These are phyloP conservation scores for Rhodophaea formosa DNA, from an alignment of 2,888 invertebrate species.

Conservation along the genomic window DNA sequence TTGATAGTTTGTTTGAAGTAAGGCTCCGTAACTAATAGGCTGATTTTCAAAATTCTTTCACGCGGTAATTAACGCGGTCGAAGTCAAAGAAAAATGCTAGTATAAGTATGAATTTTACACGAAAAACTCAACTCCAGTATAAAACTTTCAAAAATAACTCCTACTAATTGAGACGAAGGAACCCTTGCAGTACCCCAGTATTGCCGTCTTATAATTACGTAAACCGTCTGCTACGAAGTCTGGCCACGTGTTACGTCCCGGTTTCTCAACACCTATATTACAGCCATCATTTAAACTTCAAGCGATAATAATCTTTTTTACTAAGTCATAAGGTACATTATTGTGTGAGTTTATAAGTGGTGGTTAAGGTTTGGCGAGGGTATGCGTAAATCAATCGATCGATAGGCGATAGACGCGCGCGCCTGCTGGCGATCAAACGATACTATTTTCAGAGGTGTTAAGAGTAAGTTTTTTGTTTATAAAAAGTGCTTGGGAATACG, in stretches of 20 bases:
- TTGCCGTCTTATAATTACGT: conserved; percentile 34
- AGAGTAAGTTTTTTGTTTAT: conserved; percentile 40
- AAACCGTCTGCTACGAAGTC: conserved; percentile 39
- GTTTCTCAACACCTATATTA: conserved; percentile 46
- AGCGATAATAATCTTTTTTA: conserved; percentile 21
- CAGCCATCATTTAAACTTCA: conserved; percentile 22
- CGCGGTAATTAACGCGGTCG: too few relatives aligned
- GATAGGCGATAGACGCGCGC: conserved; percentile 61
- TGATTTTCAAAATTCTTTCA: too few relatives aligned
- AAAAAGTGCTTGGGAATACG: neutral
- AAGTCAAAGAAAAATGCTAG: too few relatives aligned
- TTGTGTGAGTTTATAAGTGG: neutral
- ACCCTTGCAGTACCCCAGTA: conserved; percentile 20
- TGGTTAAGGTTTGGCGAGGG: conserved; percentile 31
- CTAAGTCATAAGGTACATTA: rapidly evolving
- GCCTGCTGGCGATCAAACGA: conserved; percentile 65
- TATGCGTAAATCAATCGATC: conserved; percentile 74
- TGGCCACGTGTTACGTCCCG: conserved; percentile 44
- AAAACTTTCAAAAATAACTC: neutral
- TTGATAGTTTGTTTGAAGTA: too few relatives aligned
- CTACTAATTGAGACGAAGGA: neutral
- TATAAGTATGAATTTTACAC: too few relatives aligned
- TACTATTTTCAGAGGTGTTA: conserved; percentile 61
- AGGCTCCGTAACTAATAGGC: too few relatives aligned
- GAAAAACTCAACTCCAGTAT: too few relatives aligned